phyloP scores from a whole-genome alignment of 2,888 invertebrate species.

The Diarsia mendica region DNA sequence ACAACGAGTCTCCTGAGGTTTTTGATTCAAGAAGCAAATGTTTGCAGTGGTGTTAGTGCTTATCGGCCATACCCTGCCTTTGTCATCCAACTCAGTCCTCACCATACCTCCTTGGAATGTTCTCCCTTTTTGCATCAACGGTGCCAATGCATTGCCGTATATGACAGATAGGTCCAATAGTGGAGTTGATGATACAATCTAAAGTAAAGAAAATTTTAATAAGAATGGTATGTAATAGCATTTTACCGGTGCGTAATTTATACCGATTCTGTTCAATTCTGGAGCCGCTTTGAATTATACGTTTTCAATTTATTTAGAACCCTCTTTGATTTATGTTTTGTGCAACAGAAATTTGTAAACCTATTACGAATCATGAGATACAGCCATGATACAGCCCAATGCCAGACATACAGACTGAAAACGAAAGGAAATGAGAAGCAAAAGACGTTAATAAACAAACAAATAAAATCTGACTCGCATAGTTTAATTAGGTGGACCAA shows the following conservation, averaged over 20 bases:
- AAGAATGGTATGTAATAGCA: not conserved
- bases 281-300: no score
- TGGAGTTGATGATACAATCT: slow-evolving; percentile 74
- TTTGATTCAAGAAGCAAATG: slow-evolving; percentile 69
- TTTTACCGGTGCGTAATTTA: not conserved
- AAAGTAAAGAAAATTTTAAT: not conserved
- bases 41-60: slow-evolving; percentile 62
- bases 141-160: slow-evolving; percentile 66
- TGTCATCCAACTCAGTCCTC: slow-evolving; percentile 69
- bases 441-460: not conserved
- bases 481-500: not conserved
- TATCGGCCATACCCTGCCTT: slow-evolving; percentile 77
- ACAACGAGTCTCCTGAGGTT: slow-evolving; percentile 70
- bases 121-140: slow-evolving; percentile 62
- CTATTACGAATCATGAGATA: no score
- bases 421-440: not conserved
- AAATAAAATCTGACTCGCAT: not conserved
- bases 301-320: no score
- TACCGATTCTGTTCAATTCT: not conserved
- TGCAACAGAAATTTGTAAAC: no score
- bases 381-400: no score
- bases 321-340: no score
- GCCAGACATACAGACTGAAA: not conserved
- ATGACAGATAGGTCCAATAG: slow-evolving; percentile 70
- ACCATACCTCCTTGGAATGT: slow-evolving; percentile 71